Base-by-base conservation (phyloP, 2,888 invertebrate species). In the Eupithecia dodoneata region DNA sequence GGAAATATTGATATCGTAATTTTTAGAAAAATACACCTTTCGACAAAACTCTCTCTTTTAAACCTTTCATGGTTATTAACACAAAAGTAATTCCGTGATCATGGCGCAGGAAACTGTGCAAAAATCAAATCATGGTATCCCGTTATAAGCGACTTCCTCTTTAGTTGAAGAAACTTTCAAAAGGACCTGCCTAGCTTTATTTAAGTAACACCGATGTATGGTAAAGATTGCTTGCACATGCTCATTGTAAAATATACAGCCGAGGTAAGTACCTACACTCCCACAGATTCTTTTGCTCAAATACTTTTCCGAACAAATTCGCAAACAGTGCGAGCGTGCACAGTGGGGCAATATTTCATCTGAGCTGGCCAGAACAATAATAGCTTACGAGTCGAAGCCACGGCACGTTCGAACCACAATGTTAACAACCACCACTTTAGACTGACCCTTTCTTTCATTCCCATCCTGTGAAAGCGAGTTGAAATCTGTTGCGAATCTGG, bases 291-390 rank as follows among this genome's bases (percentile, higher is more conserved):
- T 91, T 92, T 92, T 90, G 90, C 87, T 87, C 88, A 88, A 89
- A 91, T 93, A 94, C 93, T 94, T 94, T 93, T 91, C 90, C 89
- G 90, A 89, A 90, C 91, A 89, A 92, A 91, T 93, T 92, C 92
- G 91, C 93, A 90, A 92, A 93, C 93, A 91, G 91, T 87, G 90
- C 91, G 90, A 87, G 92, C 92, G 91, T 90, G 91, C 93, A 91
- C 92, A 93, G 91, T 94, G 92, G 93, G 90, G 94, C 93, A 93
- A 94, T 94, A 94, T 94, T 94, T 94, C 94, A 94, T 94, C 92
- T 89, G 93, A 91, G 93, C 93, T 93, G 93, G 93, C 92, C 93
- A 92, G 94, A 93, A 94, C 94, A 95, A 94, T 95, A 94, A 95
- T 95, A 95, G 94, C 94, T 87, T 85, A 87, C 88, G 88, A 93